Base-by-base conservation (phyloP, 2,113 vertebrate genomes). In the Ailuropoda melanoleuca region DNA sequence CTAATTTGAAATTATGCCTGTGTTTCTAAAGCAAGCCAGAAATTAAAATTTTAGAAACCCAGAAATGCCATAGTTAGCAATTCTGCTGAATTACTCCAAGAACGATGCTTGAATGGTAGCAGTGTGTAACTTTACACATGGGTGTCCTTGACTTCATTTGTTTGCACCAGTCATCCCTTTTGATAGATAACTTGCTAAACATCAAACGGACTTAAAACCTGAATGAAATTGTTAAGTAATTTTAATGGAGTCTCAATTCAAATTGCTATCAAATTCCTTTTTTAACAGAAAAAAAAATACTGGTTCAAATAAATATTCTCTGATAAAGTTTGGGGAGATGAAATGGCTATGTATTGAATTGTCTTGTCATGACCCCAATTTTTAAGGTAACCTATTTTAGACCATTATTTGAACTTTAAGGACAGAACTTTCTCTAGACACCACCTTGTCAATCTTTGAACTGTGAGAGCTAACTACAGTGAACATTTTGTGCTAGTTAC, bases 111-210 rank as follows among this genome's bases (percentile, higher is more conserved):
- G 72, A 80, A 34, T 53, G 7, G 37, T 50, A 19, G 13, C n/a
- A 46, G 0, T 64, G 14, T 6, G 7, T 34, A 21, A 60, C 60
- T 58, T 43, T 55, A 1, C 21, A 62, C 18, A 12, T 50, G 34
- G 3, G 3, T 37, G 23, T 90, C 46, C 21, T 64, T 39, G 29
- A 66, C 58, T 97, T 74, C 50, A 50, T 83, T 89, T 70, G 29
- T 75, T 75, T 53, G 13, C 21, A 43, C 72, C 10, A 31, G 10
- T 68, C 10, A 13, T 6, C 60, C 31, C 48, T 93, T 85, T 50
- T 56, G 84, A 92, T 74, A 89, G 64, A 31, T 81, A 48, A 62
- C 68, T 94, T 90, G 43, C 90, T 78, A 43, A 96, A 90, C n/a
- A 60, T 74, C 68, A 82, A 31, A 39, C 19, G 58, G 46, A 89